Evolutionary conservation across 1,140 invertebrate genomes (phyloP).

Genomic region (Gryllus bimaculatus): DNA sequence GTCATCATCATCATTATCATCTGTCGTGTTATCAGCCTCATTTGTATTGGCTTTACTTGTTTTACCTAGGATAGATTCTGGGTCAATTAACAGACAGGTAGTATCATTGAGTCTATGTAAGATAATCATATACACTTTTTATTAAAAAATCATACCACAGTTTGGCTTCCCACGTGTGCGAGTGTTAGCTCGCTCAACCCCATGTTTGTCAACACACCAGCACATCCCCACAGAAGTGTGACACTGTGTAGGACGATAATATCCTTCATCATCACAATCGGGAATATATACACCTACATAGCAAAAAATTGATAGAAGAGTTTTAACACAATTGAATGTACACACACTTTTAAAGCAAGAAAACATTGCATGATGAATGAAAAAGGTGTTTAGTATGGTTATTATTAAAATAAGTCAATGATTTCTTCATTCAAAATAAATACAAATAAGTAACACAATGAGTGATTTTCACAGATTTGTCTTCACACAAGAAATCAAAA

Average conservation of each 20-base stretch:
- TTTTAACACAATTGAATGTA: no score
- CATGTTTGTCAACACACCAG: constrained; percentile 90
- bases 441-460: no score
- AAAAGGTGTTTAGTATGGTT: no score
- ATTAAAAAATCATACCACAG: constrained; percentile 58
- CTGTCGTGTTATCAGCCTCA: constrained; percentile 23
- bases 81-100: constrained; percentile 22
- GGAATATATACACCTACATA: constrained; percentile 66
- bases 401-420: no score
- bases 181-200: constrained; percentile 75
- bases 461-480: no score
- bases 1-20: constrained; percentile 35
- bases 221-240: constrained; percentile 73
- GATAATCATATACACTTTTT: background rate
- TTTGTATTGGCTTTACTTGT: constrained; percentile 39
- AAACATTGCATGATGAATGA: no score
- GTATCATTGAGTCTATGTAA: background rate
- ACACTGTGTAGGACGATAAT: constrained; percentile 77
- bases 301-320: constrained; percentile 3
- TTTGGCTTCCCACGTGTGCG: constrained; percentile 72
- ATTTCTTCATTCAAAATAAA: no score
- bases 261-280: constrained; percentile 76
- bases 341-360: no score
- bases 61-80: constrained; percentile 50
- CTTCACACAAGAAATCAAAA: no score